Base-by-base conservation (phyloP, 2,888 invertebrate species). In the Ferrisia virgata region DNA sequence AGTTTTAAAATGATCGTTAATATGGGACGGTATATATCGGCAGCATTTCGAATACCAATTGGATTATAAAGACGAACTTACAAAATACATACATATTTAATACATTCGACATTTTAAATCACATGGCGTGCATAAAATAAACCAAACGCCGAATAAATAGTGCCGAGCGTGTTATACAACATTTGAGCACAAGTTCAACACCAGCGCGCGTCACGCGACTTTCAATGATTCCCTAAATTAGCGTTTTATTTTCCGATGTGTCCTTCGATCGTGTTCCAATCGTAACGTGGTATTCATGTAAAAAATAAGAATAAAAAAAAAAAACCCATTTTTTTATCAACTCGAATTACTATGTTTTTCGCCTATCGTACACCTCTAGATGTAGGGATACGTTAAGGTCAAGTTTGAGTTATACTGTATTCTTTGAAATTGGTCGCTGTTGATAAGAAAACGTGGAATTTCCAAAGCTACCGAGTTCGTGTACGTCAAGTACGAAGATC, bases 21-120 rank as follows among this genome's bases (percentile, higher is more conserved):
- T 47, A 18, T 9, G n/a, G 18, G 3, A 64, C 11, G 53, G 28
- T 1, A 2, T n/a, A n/a, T n/a, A n/a, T n/a, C 11, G 25, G 58
- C 11, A 28, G 28, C 28, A 64, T 25, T 64, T 72, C 6, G 72
- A 72, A 72, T 33, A 72, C 33, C 72, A 72, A 72, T 33, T n/a
- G 22, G 18, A 72, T 72, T 31, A 69, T 72, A 72, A 72, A 72
- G 28, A 72, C 72, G 36, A 33, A n/a, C 72, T 72, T 72, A 72
- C 72, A 72, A 72, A 72, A 72, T 72, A n/a, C 72, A 33, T 72
- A 33, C 72, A 72, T 72, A 72, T 72, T 72, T 33, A 72, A 72
- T 72, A 72, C 33, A 15, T 15, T 33, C 33, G 33, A 72, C 72
- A 72, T 72, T 72, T 72, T 72, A n/a, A 72, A 33, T 72, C 72